These are phyloP conservation scores for Danio jaintianensis DNA, from an alignment of 2,797 vertebrate genomes.

Conservation along the genomic window DNA sequence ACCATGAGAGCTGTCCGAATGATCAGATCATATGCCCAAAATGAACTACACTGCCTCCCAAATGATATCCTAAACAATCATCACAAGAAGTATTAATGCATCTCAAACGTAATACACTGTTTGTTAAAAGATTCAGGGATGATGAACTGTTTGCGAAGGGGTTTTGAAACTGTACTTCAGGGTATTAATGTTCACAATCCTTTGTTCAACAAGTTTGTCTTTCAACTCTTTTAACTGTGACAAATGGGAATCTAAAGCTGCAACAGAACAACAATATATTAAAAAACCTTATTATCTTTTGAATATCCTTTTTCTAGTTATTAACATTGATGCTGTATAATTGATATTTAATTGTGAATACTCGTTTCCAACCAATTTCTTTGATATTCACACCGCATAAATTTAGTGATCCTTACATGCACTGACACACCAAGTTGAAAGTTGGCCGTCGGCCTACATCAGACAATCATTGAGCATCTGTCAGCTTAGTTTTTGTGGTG, in stretches of 20 bases:
- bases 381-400: background rate
- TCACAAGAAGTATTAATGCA: background rate
- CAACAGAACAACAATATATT: background rate
- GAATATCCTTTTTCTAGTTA: background rate
- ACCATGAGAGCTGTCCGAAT: background rate
- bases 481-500: too few species aligned
- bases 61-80: constrained; percentile 5
- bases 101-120: background rate
- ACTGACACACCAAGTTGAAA: too few species aligned
- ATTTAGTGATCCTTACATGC: too few species aligned
- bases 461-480: too few species aligned
- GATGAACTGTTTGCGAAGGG: background rate
- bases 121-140: background rate
- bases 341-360: background rate
- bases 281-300: background rate
- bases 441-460: too few species aligned
- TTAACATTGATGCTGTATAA: background rate
- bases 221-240: background rate
- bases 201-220: background rate
- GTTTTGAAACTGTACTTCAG: constrained; percentile 8
- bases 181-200: background rate
- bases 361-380: background rate
- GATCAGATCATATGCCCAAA: constrained; percentile 4
- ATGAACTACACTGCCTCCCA: background rate
- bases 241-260: background rate